Conservation (phyloP, 2,888 invertebrate species). For the Spilarctia lutea region DNA sequence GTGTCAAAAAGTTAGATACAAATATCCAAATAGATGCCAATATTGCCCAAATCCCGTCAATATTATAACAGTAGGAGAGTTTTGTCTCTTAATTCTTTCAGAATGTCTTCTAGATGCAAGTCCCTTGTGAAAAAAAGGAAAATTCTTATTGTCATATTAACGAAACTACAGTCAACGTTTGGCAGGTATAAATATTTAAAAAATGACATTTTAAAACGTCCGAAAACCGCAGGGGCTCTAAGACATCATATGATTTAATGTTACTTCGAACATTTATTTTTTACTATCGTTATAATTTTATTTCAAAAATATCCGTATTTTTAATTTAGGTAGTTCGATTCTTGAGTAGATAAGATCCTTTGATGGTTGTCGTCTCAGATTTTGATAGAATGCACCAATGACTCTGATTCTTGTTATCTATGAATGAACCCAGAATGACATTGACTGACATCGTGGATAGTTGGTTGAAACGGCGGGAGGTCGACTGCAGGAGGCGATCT, state of each 20-base stretch:
- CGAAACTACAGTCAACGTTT: background rate
- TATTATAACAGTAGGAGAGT: background rate
- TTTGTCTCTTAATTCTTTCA: background rate
- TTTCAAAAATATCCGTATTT: conserved; percentile 9
- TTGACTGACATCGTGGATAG: conserved; percentile 69
- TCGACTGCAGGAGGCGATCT: conserved; percentile 35
- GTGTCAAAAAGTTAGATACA: background rate
- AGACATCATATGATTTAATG: background rate
- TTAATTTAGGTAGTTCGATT: conserved; percentile 3
- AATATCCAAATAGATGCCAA: background rate
- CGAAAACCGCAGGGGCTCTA: conserved; percentile 1
- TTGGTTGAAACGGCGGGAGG: conserved; percentile 49
- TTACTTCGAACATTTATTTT: background rate
- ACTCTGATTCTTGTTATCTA: conserved; percentile 60
- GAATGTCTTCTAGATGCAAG: background rate
- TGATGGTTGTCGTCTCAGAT: background rate
- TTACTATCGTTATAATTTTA: background rate
- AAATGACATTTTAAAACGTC: conserved; percentile 1
- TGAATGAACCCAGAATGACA: conserved; percentile 67
- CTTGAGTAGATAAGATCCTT: background rate
- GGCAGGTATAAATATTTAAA: background rate
- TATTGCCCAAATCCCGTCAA: background rate
- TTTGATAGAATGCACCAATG: conserved; percentile 53
- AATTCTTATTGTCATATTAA: background rate
- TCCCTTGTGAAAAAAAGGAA: background rate